These are phyloP conservation scores for Nymphalis c-album DNA, from an alignment of 2,888 invertebrate genomes.

Conservation along the genomic window DNA sequence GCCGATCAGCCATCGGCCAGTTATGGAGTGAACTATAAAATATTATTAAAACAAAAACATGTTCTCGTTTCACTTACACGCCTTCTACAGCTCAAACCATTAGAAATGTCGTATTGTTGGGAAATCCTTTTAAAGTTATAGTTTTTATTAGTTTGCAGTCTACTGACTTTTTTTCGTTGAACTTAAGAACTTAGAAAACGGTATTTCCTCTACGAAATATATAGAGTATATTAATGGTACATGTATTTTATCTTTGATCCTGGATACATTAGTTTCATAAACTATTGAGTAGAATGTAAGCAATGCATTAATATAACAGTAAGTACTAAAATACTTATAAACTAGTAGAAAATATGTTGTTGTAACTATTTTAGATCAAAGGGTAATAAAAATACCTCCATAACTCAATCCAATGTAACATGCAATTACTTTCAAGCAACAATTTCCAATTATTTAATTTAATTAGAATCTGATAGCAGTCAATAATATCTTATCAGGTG, in stretches of 20 bases:
- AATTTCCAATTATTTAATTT: slow-evolving; percentile 30
- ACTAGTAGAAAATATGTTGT: background rate
- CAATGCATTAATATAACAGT: no score
- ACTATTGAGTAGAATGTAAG: no score
- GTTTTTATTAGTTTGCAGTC: slow-evolving; percentile 29
- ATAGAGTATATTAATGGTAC: background rate
- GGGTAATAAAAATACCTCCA: slow-evolving; percentile 10
- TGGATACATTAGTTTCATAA: background rate
- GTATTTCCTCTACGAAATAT: background rate
- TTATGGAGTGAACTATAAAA: slow-evolving; percentile 67
- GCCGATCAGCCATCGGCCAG: slow-evolving; percentile 59
- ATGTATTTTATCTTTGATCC: background rate
- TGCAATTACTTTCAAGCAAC: slow-evolving; percentile 25
- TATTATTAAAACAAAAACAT: slow-evolving; percentile 71
- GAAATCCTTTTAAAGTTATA: slow-evolving; percentile 53
- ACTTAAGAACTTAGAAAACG: slow-evolving; percentile 9
- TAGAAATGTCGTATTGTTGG: slow-evolving; percentile 62
- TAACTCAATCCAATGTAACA: slow-evolving; percentile 10
- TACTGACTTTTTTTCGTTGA: slow-evolving; percentile 16
- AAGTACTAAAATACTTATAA: background rate
- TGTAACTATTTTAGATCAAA: background rate
- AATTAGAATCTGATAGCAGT: slow-evolving; percentile 33
- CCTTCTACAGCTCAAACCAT: slow-evolving; percentile 66
- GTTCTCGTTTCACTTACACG: slow-evolving; percentile 64
- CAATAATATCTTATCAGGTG: slow-evolving; percentile 38